Evolutionary conservation across 2,113 vertebrate genomes (phyloP).

Genomic region (Otolemur garnettii): DNA sequence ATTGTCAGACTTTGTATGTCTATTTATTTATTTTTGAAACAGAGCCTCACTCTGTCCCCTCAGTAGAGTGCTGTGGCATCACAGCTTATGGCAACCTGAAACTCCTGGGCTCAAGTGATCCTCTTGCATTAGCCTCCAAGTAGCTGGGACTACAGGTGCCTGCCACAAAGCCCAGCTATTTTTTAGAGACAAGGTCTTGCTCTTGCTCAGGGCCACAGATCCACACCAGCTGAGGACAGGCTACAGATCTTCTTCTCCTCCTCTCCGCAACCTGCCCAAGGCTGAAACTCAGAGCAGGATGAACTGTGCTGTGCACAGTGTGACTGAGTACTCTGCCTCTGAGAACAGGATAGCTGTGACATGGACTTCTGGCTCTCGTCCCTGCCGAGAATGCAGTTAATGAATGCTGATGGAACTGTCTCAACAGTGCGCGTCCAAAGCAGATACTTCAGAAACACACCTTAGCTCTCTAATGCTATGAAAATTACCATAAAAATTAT

Average conservation of each 20-base stretch:
- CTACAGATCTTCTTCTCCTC: neutral
- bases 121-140: no score
- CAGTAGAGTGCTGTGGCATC: no score
- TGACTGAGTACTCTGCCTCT: rapidly evolving
- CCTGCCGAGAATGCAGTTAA: neutral
- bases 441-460: neutral
- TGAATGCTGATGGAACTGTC: neutral
- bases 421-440: neutral
- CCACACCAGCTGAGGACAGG: neutral
- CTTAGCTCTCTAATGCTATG: neutral
- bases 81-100: no score
- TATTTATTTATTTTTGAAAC: no score
- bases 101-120: no score
- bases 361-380: neutral
- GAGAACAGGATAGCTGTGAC: rapidly evolving
- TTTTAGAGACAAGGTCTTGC: no score
- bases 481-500: neutral
- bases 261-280: neutral
- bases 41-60: no score
- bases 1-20: no score
- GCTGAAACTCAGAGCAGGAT: neutral
- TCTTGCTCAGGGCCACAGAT: no score
- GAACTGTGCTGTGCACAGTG: neutral
- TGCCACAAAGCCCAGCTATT: no score
- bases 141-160: no score